phyloP scores from a whole-genome alignment of 2,113 vertebrate species.

The Pelvicachromis taeniatus region DNA sequence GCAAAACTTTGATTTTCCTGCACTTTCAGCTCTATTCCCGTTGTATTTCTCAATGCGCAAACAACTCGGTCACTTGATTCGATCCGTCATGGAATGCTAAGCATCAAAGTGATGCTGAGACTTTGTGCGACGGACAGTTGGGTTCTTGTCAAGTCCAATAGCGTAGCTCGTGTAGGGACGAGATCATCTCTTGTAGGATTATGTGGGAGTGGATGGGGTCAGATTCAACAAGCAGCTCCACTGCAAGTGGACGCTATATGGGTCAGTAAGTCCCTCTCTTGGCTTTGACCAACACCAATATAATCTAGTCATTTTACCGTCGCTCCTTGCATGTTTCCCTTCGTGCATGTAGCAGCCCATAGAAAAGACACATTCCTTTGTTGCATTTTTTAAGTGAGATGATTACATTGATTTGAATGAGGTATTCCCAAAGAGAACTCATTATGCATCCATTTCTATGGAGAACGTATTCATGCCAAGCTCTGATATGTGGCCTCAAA shows the following conservation, averaged over 20 bases:
- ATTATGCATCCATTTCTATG: conserved; percentile 25
- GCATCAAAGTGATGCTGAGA: conserved; percentile 31
- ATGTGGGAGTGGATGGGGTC: conserved; percentile 52
- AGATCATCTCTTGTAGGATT: conserved; percentile 70
- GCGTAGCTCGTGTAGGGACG: conserved; percentile 29
- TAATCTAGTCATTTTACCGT: conserved; percentile 52
- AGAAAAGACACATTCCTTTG: conserved; percentile 39
- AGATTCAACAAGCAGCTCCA: conserved; percentile 45
- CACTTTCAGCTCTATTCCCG: background rate
- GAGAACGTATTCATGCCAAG: conserved; percentile 30
- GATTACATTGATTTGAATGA: conserved; percentile 62
- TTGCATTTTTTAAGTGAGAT: conserved; percentile 33
- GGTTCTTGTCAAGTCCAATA: conserved; percentile 60
- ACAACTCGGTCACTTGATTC: conserved; percentile 10
- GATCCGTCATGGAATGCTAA: conserved; percentile 9
- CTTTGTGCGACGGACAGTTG: conserved; percentile 38
- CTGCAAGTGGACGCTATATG: conserved; percentile 65
- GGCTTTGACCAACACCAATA: conserved; percentile 40
- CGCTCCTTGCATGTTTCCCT: conserved; percentile 3
- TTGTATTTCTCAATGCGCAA: conserved; percentile 7
- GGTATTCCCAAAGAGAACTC: conserved; percentile 33
- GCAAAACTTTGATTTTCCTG: background rate
- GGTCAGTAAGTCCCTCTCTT: conserved; percentile 60
- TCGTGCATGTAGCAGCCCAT: conserved; percentile 8
- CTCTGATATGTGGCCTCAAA: conserved; percentile 37